Base-by-base conservation (phyloP, 37 sponge, comb jelly and placozoan species). In the Lycopodina hypogea region DNA sequence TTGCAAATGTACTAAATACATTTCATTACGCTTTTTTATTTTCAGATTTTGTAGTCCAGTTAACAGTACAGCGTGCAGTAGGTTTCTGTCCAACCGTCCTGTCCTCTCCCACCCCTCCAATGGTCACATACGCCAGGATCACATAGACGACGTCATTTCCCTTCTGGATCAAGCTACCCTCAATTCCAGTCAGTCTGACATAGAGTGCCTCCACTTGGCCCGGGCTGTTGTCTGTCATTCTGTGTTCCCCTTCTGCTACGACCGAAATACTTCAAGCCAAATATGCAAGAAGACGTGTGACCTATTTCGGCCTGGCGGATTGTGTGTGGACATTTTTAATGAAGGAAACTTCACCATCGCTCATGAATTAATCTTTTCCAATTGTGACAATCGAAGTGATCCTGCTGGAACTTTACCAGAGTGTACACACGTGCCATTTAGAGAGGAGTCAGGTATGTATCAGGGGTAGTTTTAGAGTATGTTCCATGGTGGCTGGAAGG, bases 201-300 rank as follows among this genome's bases (percentile, higher is more conserved):
- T 11, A 3, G 34, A 71, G 62, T 81, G 83, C 39, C 8, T 53
- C 2, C 14, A 1, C 38, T 29, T 74, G 26, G 75, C 75, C 26
- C 14, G 74, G 29, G 45, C 75, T 3, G 26, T 83, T 1, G 28
- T 40, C 9, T 83, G 84, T 41, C 76, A 69, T 29, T 24, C 42
- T 0, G 17, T 55, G 0, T 83, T 69, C 65, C 77, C 84, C 21
- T 83, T 68, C 59, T 83, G 84, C 58, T 61, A 72, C 29, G 26
- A 42, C 50, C n/a, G 19, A 6, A 41, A 19, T 29, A 23, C 4
- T 45, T 21, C 70, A 6, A 56, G 6, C 4, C 30, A 24, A 14
- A 34, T 83, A 2, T 83, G 84, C 60, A 67, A 42, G 40, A 23
- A 9, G 3, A 39, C 84, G 33, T 83, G 84, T 56, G 32, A 83